These are phyloP conservation scores for Hypercompe scribonia DNA, from an alignment of 2,888 invertebrate genomes.

Conservation along the genomic window DNA sequence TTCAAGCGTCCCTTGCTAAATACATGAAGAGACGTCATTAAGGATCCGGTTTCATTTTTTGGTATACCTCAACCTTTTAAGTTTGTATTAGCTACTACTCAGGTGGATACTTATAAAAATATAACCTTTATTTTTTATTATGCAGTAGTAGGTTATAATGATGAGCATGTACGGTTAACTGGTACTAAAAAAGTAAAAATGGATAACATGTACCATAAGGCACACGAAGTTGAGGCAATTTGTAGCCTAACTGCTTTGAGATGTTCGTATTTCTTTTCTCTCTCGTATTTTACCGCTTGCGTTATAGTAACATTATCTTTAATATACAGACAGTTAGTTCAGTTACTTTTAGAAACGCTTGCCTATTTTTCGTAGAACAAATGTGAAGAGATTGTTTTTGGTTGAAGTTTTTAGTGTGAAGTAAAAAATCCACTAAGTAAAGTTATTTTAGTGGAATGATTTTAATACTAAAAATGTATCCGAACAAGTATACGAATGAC, in stretches of 20 bases:
- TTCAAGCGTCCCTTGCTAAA: background rate
- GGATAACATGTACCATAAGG: constrained; percentile 25
- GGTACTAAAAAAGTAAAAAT: constrained; percentile 11
- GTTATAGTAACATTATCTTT: constrained; percentile 11
- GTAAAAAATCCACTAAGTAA: background rate
- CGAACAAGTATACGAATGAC: background rate
- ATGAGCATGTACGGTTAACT: background rate
- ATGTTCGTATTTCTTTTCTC: constrained; percentile 42
- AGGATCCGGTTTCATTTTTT: background rate
- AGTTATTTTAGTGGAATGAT: background rate
- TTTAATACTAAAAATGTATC: no score
- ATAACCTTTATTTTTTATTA: background rate
- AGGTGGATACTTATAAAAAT: background rate
- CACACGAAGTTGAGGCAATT: constrained; percentile 36
- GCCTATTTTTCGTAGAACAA: background rate
- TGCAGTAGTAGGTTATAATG: background rate
- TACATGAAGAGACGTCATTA: background rate
- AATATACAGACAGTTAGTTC: constrained; percentile 5
- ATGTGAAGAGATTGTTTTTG: background rate
- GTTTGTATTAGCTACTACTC: background rate
- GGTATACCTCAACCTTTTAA: background rate
- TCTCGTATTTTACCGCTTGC: constrained; percentile 37
- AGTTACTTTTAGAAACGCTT: background rate
- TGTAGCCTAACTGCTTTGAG: constrained; percentile 25
- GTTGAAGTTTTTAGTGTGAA: background rate